Conservation (phyloP, 1,140 invertebrate genomes). For the Eupeodes corollae region DNA sequence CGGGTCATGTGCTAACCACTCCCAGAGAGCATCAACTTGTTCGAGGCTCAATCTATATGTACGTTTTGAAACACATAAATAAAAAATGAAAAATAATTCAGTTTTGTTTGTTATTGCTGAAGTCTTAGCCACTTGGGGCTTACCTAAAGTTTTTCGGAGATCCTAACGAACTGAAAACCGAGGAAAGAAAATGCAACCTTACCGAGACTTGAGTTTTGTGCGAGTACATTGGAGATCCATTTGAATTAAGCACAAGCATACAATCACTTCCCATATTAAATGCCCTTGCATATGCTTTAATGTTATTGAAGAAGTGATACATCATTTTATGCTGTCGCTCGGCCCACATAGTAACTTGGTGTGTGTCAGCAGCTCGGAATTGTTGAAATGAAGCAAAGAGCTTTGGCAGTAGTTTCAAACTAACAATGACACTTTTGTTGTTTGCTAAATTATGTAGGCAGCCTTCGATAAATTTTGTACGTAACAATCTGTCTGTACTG, state of each 20-base stretch:
- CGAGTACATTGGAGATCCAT: slow-evolving; percentile 50
- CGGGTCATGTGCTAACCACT: slow-evolving; percentile 70
- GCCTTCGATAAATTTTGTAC: slow-evolving; percentile 90
- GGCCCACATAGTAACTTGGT: slow-evolving; percentile 76
- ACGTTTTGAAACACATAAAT: slow-evolving; percentile 12
- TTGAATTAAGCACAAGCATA: slow-evolving; percentile 12
- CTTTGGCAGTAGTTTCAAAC: slow-evolving; percentile 76
- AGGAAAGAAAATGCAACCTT: slow-evolving; percentile 79
- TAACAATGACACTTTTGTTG: slow-evolving; percentile 81
- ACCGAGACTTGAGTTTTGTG: slow-evolving; percentile 86
- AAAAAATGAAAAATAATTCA: slow-evolving; percentile 10
- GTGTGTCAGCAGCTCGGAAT: slow-evolving; percentile 68
- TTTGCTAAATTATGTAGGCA: slow-evolving; percentile 81
- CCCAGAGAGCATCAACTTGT: slow-evolving; percentile 83
- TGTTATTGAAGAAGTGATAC: slow-evolving; percentile 81
- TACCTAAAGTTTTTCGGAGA: slow-evolving; percentile 78
- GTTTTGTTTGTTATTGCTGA: slow-evolving; percentile 8
- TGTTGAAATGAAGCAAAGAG: slow-evolving; percentile 85
- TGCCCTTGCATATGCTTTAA: slow-evolving; percentile 48
- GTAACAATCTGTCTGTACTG: slow-evolving; percentile 73
- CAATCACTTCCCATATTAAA: slow-evolving; percentile 21
- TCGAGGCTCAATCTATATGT: slow-evolving; percentile 64
- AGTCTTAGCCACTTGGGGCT: slow-evolving; percentile 9
- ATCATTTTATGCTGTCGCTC: slow-evolving; percentile 84
- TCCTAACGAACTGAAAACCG: slow-evolving; percentile 79